Evolutionary conservation across 2,113 vertebrate species (phyloP), one percentile per base, ranked within the genome.

Genomic region (Scortum barcoo): DNA sequence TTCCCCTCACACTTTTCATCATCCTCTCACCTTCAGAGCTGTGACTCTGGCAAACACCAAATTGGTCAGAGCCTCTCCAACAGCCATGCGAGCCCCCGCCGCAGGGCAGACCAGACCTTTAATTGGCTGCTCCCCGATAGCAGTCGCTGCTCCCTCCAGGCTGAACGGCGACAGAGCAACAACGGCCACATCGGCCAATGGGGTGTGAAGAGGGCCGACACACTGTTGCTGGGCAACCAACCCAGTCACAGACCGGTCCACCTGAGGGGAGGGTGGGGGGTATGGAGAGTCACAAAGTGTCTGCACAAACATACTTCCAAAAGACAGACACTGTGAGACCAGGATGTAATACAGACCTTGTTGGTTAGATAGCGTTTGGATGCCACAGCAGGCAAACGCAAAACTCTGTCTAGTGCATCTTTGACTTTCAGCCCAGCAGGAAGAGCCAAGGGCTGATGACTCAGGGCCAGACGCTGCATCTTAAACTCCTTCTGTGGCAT

Each of bases 171-270:
- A 98, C 62, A 98, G 87, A 5, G 97, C 96, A 62, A 99, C 96
- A 36, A 98, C 97, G 0, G 97, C 98, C 24, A 97, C 97, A 3
- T 98, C 95, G 0, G 98, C 97, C 85, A 99, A 72, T 0, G 97
- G 98, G 2, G 97, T 98, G 87, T 98, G 97, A 30, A 99, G 96
- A 12, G 97, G 97, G 0, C 98, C 98, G 0, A 99, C 97, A 17
- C 98, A 99, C 90, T 99, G 98, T 88, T 99, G 98, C 93, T 98
- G 98, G 26, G 98, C 98, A 83, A 99, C 96, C 82, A 99, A 93
- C 33, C 97, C 98, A 0, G 97, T 96, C 87, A 99, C 97, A 0
- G 97, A 99, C 54, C 98, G 96, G 91, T 99, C 98, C 89, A 99
- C 98, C 98, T 99, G 90, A 4, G 1, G 30, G 13, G 36, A 28